Evolutionary conservation across 2,113 vertebrate species (phyloP), one percentile per base, ranked within the genome.

Genomic region (Salminus brasiliensis): DNA sequence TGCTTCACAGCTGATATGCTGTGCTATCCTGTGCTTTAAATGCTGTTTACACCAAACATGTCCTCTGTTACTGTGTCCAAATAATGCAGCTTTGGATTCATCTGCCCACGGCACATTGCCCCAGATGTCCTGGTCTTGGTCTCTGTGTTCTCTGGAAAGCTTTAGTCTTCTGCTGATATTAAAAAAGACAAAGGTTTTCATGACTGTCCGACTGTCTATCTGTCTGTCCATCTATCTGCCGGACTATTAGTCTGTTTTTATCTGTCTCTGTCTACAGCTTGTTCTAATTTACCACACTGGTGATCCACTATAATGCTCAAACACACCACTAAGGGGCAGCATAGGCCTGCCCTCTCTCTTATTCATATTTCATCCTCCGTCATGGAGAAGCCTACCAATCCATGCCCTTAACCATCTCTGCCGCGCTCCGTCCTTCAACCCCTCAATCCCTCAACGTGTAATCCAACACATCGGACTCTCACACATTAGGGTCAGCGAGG

Each of bases 291-390:
- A 1, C 45, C 16, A 1, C 5, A 6, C 6, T 21, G 15, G 6
- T 55, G 7, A 27, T 15, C 6, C 30, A 53, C 0, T 52, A 52
- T 15, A 72, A 45, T 68, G 21, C 39, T 12, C 1, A 23, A 13
- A 29, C 4, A 0, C 7, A 6, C 66, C 81, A 75, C 81, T 34
- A 65, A 6, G 66, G 55, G 71, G 76, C 65, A 83, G 81, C 29
- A 69, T 66, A 83, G 55, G 32, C 55, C 55, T 45, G 11, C 32
- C 49, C n/a, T n/a, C n/a, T 71, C 25, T 25, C 23, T 0, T 4
- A 1, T 11, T 39, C 49, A 13, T 23, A 10, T 57, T 23, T 7
- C 53, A 18, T 18, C 47, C 18, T 5, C 18, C 47, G 21, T 49
- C 5, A 21, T 5, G 5, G 1, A 9, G 13, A 4, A 43, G 39